phyloP scores from a whole-genome alignment of 1,140 invertebrate species.

The Homalodisca vitripennis region DNA sequence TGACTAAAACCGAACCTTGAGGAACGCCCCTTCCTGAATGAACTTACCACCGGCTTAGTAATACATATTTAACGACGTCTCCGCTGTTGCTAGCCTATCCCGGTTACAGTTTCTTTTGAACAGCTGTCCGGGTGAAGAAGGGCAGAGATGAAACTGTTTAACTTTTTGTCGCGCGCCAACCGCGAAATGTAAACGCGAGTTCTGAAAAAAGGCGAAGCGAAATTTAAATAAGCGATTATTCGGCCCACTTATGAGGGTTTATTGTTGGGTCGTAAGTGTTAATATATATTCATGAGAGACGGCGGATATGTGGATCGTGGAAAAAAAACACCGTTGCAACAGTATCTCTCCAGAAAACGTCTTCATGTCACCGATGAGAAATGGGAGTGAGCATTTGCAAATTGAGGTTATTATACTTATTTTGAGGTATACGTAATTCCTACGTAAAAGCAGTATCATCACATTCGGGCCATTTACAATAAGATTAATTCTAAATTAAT shows the following conservation, averaged over 20 bases:
- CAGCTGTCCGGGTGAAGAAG: neutral
- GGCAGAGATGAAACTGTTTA: neutral
- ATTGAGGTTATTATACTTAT: too few species aligned
- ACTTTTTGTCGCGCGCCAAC: conserved; percentile 6
- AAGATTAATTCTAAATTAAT: too few species aligned
- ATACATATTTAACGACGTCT: conserved; percentile 17
- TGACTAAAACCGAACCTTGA: neutral
- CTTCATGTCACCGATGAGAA: too few species aligned
- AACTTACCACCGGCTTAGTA: neutral
- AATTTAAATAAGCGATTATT: conserved; percentile 10
- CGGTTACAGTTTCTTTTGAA: neutral
- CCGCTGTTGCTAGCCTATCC: neutral
- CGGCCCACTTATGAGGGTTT: conserved; percentile 12
- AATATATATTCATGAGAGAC: conserved; percentile 22
- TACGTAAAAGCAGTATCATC: too few species aligned
- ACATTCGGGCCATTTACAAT: too few species aligned
- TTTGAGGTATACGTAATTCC: too few species aligned
- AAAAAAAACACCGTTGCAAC: conserved; percentile 2
- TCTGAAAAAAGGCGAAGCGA: neutral
- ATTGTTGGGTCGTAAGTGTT: neutral
- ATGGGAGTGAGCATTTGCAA: too few species aligned
- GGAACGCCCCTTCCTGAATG: neutral
- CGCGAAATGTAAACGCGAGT: conserved; percentile 3
- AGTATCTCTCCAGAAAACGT: too few species aligned
- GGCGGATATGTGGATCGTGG: neutral